Conservation (phyloP, 2,113 vertebrate genomes). For the Sinosuthora webbiana region DNA sequence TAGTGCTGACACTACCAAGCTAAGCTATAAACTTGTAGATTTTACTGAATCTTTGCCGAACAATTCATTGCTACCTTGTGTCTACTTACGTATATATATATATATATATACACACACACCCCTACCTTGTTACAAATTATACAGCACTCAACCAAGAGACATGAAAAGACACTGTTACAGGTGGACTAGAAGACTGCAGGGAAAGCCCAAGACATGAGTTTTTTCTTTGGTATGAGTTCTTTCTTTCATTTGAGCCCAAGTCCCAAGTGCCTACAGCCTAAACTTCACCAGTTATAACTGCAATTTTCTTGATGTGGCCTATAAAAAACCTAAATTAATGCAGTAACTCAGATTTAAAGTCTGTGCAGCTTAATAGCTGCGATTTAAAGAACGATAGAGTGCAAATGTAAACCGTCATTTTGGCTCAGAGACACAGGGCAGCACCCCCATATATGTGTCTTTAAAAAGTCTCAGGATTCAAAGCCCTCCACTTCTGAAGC, state of each 20-base stretch:
- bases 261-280: background rate
- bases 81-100: background rate
- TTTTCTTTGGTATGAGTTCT: too few relatives aligned
- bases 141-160: fast-evolving
- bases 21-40: background rate
- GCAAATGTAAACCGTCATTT: background rate
- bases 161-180: background rate
- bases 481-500: background rate
- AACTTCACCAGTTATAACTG: fast-evolving
- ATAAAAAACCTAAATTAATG: background rate
- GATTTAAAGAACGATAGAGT: background rate
- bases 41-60: background rate
- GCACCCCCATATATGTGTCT: fast-evolving
- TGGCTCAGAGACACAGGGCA: background rate
- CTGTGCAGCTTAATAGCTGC: fast-evolving
- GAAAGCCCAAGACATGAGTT: background rate
- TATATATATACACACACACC: background rate
- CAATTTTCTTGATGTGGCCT: background rate
- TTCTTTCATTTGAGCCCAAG: fast-evolving
- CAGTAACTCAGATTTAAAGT: background rate
- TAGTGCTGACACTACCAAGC: background rate
- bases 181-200: fast-evolving
- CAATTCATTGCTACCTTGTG: background rate
- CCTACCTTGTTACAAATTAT: background rate
- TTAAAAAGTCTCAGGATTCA: background rate